Evolutionary conservation across 2,797 vertebrate genomes (phyloP), one percentile per base, ranked within the genome.

Genomic region (Ctenochaetus hawaiiensis): DNA sequence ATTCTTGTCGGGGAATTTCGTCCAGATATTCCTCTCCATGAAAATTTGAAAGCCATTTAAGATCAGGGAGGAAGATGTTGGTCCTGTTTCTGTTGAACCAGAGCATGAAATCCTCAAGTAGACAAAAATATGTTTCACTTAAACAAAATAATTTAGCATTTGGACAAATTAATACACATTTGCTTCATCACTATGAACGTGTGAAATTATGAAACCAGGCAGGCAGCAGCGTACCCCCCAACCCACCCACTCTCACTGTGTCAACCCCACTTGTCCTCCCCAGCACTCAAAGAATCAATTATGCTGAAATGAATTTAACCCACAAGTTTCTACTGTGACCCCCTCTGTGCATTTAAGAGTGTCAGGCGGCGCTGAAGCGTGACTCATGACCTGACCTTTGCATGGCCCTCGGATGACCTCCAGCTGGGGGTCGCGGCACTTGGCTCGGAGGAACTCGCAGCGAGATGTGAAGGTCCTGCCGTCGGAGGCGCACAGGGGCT

Each of bases 401-500:
- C 98, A 99, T 79, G 95, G 96, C 70, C 97, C 98, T 72, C 97
- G 93, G 86, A 91, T 95, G 92, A 99, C 96, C 89, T 98, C 97
- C 85, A 99, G 93, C 94, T 97, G 97, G 65, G 98, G 96, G 93
- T 99, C 98, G 30, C 96, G 98, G 94, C 98, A 99, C 92, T 99
- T 99, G 90, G 98, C 98, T 12, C 97, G 93, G 17, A 96, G 97
- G 90, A 98, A 99, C 92, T 99, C 98, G 86, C 98, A 99, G 26
- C 97, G 96, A 14, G 98, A 98, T 68, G 96, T 92, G 92, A 99
- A 99, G 85, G 97, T 99, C 87, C 98, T 94, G 67, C 98, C 98
- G 1, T 99, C 97, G 0, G 98, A 98, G 6, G 97, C 98, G 1
- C 98, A 99, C 39, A 98, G 95, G 0, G 97, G 95, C 79, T 97